Conservation (phyloP, 2,797 vertebrate species). For the Danio jaintianensis region DNA sequence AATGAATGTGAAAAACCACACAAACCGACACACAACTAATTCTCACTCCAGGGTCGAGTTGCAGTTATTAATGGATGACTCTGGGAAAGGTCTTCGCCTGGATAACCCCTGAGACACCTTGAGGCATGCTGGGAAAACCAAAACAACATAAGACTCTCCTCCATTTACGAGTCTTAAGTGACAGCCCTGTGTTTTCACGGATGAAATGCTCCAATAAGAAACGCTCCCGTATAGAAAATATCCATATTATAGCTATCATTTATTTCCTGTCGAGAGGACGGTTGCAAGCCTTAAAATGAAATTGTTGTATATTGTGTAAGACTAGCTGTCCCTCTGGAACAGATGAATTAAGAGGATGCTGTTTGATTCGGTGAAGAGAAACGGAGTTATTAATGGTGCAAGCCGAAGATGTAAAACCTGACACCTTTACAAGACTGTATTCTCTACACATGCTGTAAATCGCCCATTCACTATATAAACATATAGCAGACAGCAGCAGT, state of each 20-base stretch:
- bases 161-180: constrained; percentile 14
- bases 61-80: constrained; percentile 40
- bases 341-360: constrained; percentile 47
- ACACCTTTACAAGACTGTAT: constrained; percentile 39
- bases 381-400: constrained; percentile 20
- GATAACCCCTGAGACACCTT: constrained; percentile 1
- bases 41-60: constrained; percentile 9
- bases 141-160: constrained; percentile 1
- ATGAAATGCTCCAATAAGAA: constrained; percentile 49
- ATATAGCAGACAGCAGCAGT: constrained; percentile 1
- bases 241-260: constrained; percentile 6
- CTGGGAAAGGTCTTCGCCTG: background rate
- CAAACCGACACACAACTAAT: background rate
- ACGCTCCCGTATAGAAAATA: constrained; percentile 19
- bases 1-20: constrained; percentile 25
- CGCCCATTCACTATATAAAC: constrained; percentile 9
- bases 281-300: background rate
- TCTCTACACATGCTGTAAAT: constrained; percentile 19
- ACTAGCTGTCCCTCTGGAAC: constrained; percentile 23
- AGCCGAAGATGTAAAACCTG: constrained; percentile 39
- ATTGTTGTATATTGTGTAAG: constrained; percentile 35
- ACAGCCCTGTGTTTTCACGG: background rate
- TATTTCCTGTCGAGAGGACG: constrained; percentile 26
- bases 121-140: background rate
- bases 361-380: constrained; percentile 24